These are phyloP conservation scores for Synergus umbraculus DNA, from an alignment of 2,888 invertebrate genomes.

Conservation along the genomic window DNA sequence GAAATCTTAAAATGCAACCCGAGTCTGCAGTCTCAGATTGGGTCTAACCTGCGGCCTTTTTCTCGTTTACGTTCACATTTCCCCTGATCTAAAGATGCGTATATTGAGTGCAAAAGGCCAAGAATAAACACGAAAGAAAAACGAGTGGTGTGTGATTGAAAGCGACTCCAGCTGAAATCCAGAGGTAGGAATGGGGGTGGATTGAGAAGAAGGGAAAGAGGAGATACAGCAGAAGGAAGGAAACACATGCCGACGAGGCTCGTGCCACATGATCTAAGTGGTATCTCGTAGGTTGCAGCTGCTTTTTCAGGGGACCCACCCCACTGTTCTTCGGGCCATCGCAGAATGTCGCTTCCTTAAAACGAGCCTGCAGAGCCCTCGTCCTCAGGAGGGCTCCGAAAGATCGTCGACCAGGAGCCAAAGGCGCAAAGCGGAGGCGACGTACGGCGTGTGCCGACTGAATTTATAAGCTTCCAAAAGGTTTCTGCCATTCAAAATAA, in stretches of 20 bases:
- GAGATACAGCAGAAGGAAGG: conserved; percentile 50
- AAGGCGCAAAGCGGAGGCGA: background rate
- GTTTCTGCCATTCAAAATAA: background rate
- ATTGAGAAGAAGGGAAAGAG: conserved; percentile 51
- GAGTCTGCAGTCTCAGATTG: background rate
- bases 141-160: conserved; percentile 30
- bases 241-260: conserved; percentile 73
- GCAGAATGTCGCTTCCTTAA: conserved; percentile 45
- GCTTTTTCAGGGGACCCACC: conserved; percentile 56
- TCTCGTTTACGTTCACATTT: background rate
- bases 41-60: background rate
- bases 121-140: conserved; percentile 45
- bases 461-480: conserved; percentile 6
- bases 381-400: conserved; percentile 25
- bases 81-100: background rate
- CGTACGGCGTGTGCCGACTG: conserved; percentile 5
- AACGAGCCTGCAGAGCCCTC: conserved; percentile 31
- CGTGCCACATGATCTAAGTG: conserved; percentile 73
- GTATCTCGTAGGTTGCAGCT: conserved; percentile 70
- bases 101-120: conserved; percentile 24
- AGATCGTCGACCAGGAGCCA: conserved; percentile 39
- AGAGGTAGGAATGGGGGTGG: conserved; percentile 45
- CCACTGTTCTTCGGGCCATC: conserved; percentile 49
- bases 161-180: conserved; percentile 34
- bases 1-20: background rate